phyloP scores from a whole-genome alignment of 2,888 invertebrate genomes.

The Xiphydria camelus region DNA sequence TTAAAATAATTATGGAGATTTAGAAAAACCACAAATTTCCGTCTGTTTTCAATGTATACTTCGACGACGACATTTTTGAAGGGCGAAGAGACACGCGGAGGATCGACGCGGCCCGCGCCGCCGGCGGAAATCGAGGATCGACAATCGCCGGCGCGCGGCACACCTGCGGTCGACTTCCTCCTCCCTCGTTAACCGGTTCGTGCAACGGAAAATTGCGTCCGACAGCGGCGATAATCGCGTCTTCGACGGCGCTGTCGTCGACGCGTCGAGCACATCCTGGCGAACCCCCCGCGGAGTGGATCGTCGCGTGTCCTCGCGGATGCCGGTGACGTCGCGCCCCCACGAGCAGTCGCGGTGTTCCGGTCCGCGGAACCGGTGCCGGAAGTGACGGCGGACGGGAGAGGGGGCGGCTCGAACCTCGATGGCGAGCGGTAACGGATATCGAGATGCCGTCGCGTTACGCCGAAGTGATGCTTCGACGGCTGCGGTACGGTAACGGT shows the following conservation, averaged over 20 bases:
- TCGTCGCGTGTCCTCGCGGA: slow-evolving; percentile 9
- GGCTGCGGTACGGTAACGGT: too few relatives aligned
- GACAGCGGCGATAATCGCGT: slow-evolving; percentile 34
- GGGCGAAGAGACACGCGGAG: too few relatives aligned
- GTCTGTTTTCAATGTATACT: too few relatives aligned
- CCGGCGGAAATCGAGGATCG: slow-evolving; percentile 17
- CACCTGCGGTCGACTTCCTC: too few relatives aligned
- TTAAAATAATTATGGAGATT: too few relatives aligned
- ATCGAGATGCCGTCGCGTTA: too few relatives aligned
- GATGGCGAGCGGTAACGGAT: background rate
- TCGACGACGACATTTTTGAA: too few relatives aligned
- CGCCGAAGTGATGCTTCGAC: too few relatives aligned
- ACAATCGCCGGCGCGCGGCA: too few relatives aligned
- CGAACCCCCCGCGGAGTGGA: slow-evolving; percentile 16
- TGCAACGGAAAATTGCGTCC: slow-evolving; percentile 37
- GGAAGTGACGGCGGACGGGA: background rate
- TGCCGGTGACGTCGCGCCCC: slow-evolving; percentile 2
- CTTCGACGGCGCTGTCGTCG: slow-evolving; percentile 24
- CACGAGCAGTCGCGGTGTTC: slow-evolving; percentile 9
- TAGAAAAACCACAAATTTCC: too few relatives aligned
- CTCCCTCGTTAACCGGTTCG: slow-evolving; percentile 18
- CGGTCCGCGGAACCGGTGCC: slow-evolving; percentile 5
- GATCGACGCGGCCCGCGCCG: slow-evolving; percentile 33
- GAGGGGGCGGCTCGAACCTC: too few relatives aligned
- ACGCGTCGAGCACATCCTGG: slow-evolving; percentile 2